Base-by-base conservation (phyloP, 2,888 invertebrate genomes). In the Epiblema foenella region DNA sequence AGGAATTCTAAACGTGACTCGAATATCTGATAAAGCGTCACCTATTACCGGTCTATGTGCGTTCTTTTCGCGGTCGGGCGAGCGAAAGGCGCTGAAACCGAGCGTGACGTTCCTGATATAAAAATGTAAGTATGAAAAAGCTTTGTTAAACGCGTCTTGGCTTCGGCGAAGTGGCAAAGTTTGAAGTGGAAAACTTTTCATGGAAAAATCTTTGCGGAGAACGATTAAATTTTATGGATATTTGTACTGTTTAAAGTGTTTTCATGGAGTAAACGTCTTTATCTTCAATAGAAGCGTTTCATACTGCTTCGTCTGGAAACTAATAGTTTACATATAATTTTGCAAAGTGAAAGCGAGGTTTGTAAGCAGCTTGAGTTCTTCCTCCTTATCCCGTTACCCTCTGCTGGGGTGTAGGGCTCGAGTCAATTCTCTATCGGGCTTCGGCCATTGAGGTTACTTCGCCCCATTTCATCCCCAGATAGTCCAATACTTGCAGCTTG, bases 181-280 rank as follows among this genome's bases (percentile, higher is more conserved):
- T 93, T 90, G 85, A 91, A 93, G 93, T 93, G 91, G 92, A 91
- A 93, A 93, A 93, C 89, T 92, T 93, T 91, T 88, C 87, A 90
- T 88, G 90, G 89, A 86, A 89, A 90, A 91, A 91, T 91, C 91
- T 92, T 90, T 87, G 87, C 84, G 86, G 88, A 85, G 87, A 90
- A 86, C 90, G 90, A 91, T 93, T 91, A 90, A 90, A 91, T 91
- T 91, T 91, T 89, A 89, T 88, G 88, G 84, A 87, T 89, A 90
- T 91, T 90, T 90, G 89, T 90, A 88, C 88, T 84, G 88, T 87
- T 89, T 87, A 84, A 83, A 85, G 85, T 76, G 79, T 78, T 82
- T 80, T 79, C 75, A 81, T 80, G 83, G 81, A 84, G 78, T 75
- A 75, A 83, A 83, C 82, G 84, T 86, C 82, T 81, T 81, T 37